Base-by-base conservation (phyloP, 2,797 vertebrate species). In the Pipistrellus pipistrellus region DNA sequence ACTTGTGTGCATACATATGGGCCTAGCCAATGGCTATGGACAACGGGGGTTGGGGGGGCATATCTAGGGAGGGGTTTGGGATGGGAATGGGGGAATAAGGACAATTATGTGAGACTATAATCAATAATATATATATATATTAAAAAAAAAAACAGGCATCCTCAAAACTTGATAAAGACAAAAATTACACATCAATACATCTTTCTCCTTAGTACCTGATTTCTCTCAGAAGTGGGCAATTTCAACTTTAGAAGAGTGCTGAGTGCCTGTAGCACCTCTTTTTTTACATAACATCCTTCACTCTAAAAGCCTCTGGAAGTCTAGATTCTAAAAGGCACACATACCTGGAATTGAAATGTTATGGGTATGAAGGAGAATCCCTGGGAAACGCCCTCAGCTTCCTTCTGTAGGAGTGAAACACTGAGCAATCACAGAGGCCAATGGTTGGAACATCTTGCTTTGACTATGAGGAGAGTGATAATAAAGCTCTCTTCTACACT, bases 81-180 rank as follows among this genome's bases (percentile, higher is more conserved):
- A 41, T 41, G 38, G 6, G 38, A 41, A 41, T 41, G 38, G 38
- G 38, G 38, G 38, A 41, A 41, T 41, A 41, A 41, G 38, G 38
- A 41, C 6, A 41, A 41, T 41, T 41, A 6, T 41, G 3, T 41
- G 38, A 41, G 38, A 41, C 38, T 3, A 41, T 41, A 41, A 41
- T 41, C 38, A 6, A 41, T 41, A 4, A 41, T 41, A 41, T 41
- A 41, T 41, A 41, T 41, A 41, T 41, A 4, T 38, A 38, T 38
- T n/a, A n/a, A n/a, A 90, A 90, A 90, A 30, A 76, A 35, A 81
- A 96, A 91, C 30, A 88, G 46, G 11, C 66, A 51, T 15, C 27
- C 21, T 41, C 11, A 21, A 68, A 41, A 48, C 59, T 35, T 27
- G 32, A 87, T 51, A 90, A 91, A 88, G 78, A 27, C 15, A 82